Base-by-base conservation (phyloP, 2,888 invertebrate species). In the Drosophila anceps region DNA sequence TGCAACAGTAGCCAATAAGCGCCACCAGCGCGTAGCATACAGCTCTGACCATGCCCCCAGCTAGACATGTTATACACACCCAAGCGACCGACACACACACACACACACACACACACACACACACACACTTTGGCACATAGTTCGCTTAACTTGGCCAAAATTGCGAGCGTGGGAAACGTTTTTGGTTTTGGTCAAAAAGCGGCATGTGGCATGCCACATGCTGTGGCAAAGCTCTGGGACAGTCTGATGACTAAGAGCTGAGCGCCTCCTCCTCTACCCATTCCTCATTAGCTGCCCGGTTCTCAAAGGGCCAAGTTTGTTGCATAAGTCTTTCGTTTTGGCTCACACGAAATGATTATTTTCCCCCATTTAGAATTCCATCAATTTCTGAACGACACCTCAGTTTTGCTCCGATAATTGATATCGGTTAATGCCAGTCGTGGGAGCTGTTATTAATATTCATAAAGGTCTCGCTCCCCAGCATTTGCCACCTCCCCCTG, bases 321-420 rank as follows among this genome's bases (percentile, higher is more conserved):
- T 81, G 83, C 85, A 79, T 85, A 83, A 91, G 82, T 91, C 88
- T 84, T 91, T 91, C 65, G 89, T 82, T 84, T 77, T 43, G 31
- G 31, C 39, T 37, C 31, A 10, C 13, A 43, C 12, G 6, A 41
- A 20, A 13, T 18, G n/a, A 27, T 29, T 12, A n/a, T 20, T n/a
- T 41, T 12, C 24, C 10, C n/a, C 15, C 5, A 2, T n/a, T n/a
- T 43, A 31, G 15, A 41, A 55, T 58, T 33, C 33, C 1, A 54
- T 29, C 10, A 15, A 31, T 46, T 37, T 46, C 6, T 2, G 20
- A 33, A 1, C 31, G 12, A 3, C 39, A 31, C 7, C 27, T 20
- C 54, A 46, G 54, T 43, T 63, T 63, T 63, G 59, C 69, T 64
- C 20, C 24, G 55, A 33, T 75, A 69, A 61, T 61, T 63, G 57